phyloP scores from a whole-genome alignment of 2,888 invertebrate species.

The Agrochola lota region DNA sequence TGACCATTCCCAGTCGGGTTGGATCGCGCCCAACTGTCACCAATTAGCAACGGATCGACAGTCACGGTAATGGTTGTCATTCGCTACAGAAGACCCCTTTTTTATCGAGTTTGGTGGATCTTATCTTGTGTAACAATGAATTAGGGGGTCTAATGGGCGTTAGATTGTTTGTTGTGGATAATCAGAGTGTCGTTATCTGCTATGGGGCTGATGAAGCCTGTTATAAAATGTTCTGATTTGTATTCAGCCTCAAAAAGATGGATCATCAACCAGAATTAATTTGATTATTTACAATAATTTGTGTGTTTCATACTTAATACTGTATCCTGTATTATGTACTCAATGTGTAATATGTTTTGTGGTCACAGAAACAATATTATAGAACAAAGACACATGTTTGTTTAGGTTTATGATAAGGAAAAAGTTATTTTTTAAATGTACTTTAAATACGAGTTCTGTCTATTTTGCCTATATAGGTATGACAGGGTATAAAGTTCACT shows the following conservation, averaged over 20 bases:
- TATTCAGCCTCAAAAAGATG: background rate
- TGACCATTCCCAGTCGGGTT: slow-evolving; percentile 63
- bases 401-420: background rate
- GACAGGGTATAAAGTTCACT: too few relatives aligned
- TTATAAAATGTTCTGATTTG: background rate
- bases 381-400: background rate
- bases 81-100: slow-evolving; percentile 54
- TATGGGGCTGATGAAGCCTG: background rate
- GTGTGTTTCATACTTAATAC: background rate
- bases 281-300: background rate
- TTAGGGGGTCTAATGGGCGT: slow-evolving; percentile 26
- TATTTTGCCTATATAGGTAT: too few relatives aligned
- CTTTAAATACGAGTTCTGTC: background rate
- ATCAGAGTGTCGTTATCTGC: background rate
- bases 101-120: slow-evolving; percentile 47
- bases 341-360: background rate
- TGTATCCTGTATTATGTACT: background rate
- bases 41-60: slow-evolving; percentile 69
- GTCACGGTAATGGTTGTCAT: slow-evolving; percentile 60
- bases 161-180: slow-evolving; percentile 12
- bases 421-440: background rate
- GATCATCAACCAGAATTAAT: background rate
- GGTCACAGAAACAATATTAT: background rate
- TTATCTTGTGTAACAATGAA: slow-evolving; percentile 35
- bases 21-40: slow-evolving; percentile 67